Percentiles rank a stretch among this genome's conserved stretches.
Evolutionary conservation across 2,113 vertebrate species (phyloP).

Genomic region (Helogale parvula): DNA sequence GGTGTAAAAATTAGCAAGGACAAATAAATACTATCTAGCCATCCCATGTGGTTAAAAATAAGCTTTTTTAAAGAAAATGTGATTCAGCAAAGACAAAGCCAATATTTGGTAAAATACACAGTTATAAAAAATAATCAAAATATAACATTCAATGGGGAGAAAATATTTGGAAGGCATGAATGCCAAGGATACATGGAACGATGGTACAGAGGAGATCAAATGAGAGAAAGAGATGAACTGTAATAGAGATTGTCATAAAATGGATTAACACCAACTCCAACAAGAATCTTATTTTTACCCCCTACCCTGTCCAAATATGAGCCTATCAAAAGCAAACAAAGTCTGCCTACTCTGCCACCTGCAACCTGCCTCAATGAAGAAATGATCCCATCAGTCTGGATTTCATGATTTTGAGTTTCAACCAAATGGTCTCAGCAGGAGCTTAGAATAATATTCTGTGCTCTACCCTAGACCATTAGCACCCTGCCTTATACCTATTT

Average conservation of each 20-base stretch:
- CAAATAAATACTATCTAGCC: neutral
- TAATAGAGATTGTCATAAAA: neutral
- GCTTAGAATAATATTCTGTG: neutral
- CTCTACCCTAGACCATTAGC: neutral
- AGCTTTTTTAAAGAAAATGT: neutral
- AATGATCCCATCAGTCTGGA: neutral
- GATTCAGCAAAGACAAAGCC: constrained; percentile 40
- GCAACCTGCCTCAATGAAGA: neutral
- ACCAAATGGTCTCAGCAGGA: constrained; percentile 52
- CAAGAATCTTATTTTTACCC: neutral
- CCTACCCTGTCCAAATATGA: neutral
- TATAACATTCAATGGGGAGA: neutral
- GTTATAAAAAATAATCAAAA: neutral
- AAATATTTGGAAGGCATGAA: neutral
- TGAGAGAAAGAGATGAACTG: neutral
- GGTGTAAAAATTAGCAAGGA: constrained; percentile 2
- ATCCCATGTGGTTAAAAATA: neutral
- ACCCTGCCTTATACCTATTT: neutral
- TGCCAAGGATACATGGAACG: neutral
- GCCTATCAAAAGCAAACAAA: neutral
- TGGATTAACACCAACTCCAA: neutral
- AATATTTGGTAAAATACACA: neutral
- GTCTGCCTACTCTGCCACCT: neutral
- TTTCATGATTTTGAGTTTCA: constrained; percentile 36
- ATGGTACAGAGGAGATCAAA: neutral